Evolutionary conservation across 2,797 vertebrate species (phyloP), one percentile per base, ranked within the genome.

Genomic region (Semotilus atromaculatus): DNA sequence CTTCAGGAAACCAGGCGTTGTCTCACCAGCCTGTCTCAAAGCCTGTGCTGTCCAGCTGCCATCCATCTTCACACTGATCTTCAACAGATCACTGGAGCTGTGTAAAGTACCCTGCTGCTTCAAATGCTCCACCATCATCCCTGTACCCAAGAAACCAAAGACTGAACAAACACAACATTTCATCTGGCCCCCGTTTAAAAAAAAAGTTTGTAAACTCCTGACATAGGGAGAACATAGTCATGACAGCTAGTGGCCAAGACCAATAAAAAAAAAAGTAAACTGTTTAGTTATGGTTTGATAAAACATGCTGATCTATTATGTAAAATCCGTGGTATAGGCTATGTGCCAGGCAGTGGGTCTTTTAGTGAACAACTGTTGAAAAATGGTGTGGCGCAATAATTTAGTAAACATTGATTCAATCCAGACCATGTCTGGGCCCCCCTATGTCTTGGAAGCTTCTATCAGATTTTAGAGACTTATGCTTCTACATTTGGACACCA

Each of bases 401-500:
- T 85, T 80, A 29, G 62, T 75, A 73, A 26, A 67, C 45, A 74
- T 26, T 72, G 18, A 81, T 82, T 88, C 40, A 72, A 16, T 80
- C 80, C 36, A 85, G 51, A 72, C 55, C 11, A 7, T 55, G 34
- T 58, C 23, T 85, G 31, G 48, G 43, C 40, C 64, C 34, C 34
- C 58, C 23, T 13, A 16, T 85, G 84, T 84, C 85, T 82, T 87
- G 67, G 85, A 89, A 88, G 45, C 38, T 19, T 86, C 73, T 67
- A 23, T 48, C 48, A 48, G n/a, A 77, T 77, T 62, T 82, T 43
- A 55, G 36, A 60, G 55, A 38, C 40, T 60, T 80, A 55, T 67
- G 48, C 40, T 80, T 83, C 45, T 82, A 84, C 85, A 89, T 88
- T 82, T 90, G 88, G 79, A 23, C 23, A 48, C 43, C 77, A 81